Percentiles rank a stretch among this genome's conserved stretches.
These are phyloP conservation scores for Tenthredo amoena DNA, from an alignment of 2,888 invertebrate species.

Conservation along the genomic window DNA sequence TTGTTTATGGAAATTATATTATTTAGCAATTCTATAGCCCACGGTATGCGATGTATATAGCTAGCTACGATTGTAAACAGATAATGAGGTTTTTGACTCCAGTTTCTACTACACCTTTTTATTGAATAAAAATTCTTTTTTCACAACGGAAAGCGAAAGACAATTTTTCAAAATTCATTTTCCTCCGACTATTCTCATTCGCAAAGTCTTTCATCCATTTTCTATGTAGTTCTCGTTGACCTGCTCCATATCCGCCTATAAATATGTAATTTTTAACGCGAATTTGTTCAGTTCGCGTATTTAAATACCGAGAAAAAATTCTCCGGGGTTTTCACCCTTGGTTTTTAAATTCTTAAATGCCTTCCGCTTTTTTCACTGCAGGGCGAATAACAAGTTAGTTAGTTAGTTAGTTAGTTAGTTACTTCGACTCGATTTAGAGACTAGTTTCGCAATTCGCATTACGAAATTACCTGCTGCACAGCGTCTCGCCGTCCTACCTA, in stretches of 20 bases:
- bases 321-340: background rate
- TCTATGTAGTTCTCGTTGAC: background rate
- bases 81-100: conserved; percentile 14
- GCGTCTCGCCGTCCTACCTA: background rate
- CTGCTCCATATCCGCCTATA: background rate
- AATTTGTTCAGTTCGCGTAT: background rate
- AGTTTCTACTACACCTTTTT: background rate
- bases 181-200: background rate
- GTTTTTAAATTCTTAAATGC: background rate
- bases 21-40: background rate
- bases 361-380: background rate
- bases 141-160: background rate
- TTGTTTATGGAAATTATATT: background rate
- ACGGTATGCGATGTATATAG: background rate
- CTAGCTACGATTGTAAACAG: background rate
- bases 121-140: background rate
- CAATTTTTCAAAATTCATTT: background rate
- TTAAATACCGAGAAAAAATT: background rate
- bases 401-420: background rate
- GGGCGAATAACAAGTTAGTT: background rate
- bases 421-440: conserved; percentile 28
- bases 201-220: background rate
- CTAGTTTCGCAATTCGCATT: conserved; percentile 25
- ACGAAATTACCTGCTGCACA: conserved; percentile 19
- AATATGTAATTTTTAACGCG: background rate